Evolutionary conservation across 1,140 invertebrate genomes (phyloP).

Genomic region (Drosophila guanche): DNA sequence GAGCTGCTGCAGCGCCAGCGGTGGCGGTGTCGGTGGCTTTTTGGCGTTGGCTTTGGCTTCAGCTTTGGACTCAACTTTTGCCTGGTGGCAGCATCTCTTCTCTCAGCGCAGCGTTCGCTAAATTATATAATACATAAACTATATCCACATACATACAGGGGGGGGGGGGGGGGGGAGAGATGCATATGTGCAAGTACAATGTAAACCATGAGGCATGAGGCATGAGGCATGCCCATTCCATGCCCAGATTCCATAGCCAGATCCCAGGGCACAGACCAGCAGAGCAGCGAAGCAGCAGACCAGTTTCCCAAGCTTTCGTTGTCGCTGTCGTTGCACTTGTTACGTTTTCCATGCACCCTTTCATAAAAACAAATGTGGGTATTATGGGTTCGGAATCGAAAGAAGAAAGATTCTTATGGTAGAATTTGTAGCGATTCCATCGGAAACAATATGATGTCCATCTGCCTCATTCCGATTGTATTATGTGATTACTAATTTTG

Average conservation of each 20-base stretch:
- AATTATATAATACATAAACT: slow-evolving; percentile 76
- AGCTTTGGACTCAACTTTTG: slow-evolving; percentile 19
- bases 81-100: slow-evolving; percentile 51
- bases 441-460: too few relatives aligned
- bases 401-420: too few relatives aligned
- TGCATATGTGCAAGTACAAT: too few relatives aligned
- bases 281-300: slow-evolving; percentile 39
- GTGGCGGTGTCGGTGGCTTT: slow-evolving; percentile 18
- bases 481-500: too few relatives aligned
- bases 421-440: too few relatives aligned
- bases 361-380: too few relatives aligned
- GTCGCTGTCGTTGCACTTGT: slow-evolving; percentile 61
- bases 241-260: too few relatives aligned
- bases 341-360: slow-evolving; percentile 41
- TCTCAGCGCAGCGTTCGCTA: slow-evolving; percentile 45
- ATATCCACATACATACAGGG: slow-evolving; percentile 28
- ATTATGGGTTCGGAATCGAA: too few relatives aligned
- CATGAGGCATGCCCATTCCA: not conserved
- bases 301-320: slow-evolving; percentile 55
- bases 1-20: slow-evolving; percentile 40
- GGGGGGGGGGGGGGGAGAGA: too few relatives aligned
- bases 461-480: too few relatives aligned
- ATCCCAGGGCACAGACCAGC: not conserved
- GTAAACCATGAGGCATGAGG: slow-evolving; percentile 2
- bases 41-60: too few relatives aligned